Evolutionary conservation across 1,140 invertebrate genomes (phyloP).

Genomic region (Druon quercuslanigerum): DNA sequence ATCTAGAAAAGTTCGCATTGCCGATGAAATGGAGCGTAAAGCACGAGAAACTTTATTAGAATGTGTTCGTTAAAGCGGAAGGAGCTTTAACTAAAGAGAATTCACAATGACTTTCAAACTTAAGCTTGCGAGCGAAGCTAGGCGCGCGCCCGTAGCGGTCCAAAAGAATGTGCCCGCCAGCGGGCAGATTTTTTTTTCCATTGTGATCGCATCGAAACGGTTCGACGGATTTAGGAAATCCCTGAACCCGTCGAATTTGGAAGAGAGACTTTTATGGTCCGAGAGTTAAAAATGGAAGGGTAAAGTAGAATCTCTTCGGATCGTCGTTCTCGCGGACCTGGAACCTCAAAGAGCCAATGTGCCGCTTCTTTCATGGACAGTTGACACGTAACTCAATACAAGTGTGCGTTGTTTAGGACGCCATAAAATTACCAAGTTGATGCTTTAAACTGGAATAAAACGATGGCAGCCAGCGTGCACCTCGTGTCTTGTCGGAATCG

Average conservation of each 20-base stretch:
- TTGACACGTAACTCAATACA: conserved; percentile 70
- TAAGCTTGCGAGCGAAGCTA: too few relatives aligned
- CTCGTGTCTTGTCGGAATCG: conserved; percentile 49
- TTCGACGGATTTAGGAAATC: conserved; percentile 22
- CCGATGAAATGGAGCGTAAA: too few relatives aligned
- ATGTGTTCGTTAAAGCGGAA: too few relatives aligned
- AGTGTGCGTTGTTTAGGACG: conserved; percentile 68
- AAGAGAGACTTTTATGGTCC: conserved; percentile 25
- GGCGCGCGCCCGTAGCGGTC: too few relatives aligned
- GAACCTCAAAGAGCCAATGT: conserved; percentile 49
- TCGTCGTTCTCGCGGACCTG: conserved; percentile 39
- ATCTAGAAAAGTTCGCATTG: too few relatives aligned
- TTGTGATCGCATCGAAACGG: conserved; percentile 23
- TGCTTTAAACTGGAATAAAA: conserved; percentile 70
- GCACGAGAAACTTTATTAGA: too few relatives aligned
- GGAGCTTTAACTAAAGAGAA: too few relatives aligned
- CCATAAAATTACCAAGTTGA: conserved; percentile 72
- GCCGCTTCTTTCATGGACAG: conserved; percentile 56
- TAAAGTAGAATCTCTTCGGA: conserved; percentile 51
- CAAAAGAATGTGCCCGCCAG: too few relatives aligned
- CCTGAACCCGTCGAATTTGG: conserved; percentile 9
- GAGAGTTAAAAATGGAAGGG: conserved; percentile 43
- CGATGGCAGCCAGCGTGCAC: conserved; percentile 57
- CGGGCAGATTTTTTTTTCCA: neutral
- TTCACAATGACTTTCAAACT: too few relatives aligned